Percentiles rank a stretch among this genome's conserved stretches.
Conservation (phyloP, 2,113 vertebrate genomes). For the Protomyctophum bolini region DNA sequence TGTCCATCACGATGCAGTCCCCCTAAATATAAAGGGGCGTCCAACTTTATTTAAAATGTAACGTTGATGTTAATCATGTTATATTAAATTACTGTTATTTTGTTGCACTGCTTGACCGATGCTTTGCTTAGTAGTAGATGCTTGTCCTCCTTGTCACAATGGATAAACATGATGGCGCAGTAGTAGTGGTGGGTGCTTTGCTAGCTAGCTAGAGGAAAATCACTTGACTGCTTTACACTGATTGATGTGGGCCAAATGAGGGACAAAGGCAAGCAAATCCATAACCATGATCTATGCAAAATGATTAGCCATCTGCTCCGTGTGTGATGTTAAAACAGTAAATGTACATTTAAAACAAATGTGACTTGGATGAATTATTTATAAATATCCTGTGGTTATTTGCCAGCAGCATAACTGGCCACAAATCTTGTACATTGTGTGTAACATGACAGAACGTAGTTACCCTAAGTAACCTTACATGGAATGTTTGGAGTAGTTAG, state of each 20-base stretch:
- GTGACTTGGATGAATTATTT: too few species aligned
- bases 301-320: background rate
- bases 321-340: too few species aligned
- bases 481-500: too few species aligned
- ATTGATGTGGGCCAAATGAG: slow-evolving; percentile 12
- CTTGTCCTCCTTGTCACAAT: slow-evolving; percentile 60
- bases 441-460: too few species aligned
- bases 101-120: too few species aligned
- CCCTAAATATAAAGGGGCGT: background rate
- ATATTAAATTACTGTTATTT: too few species aligned
- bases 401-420: too few species aligned
- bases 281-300: background rate
- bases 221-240: slow-evolving; percentile 15
- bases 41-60: background rate
- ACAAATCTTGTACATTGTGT: too few species aligned
- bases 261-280: slow-evolving; percentile 22
- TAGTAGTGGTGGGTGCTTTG: slow-evolving; percentile 52
- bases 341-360: too few species aligned
- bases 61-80: background rate
- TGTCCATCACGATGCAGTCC: slow-evolving; percentile 8
- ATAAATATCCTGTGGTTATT: too few species aligned
- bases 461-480: too few species aligned
- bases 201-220: slow-evolving; percentile 22
- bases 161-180: slow-evolving; percentile 68
- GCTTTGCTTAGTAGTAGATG: too few species aligned